Percentiles rank a stretch among this genome's conserved stretches.
phyloP scores from a whole-genome alignment of 2,113 vertebrate genomes.

The Crotalus horridus region DNA sequence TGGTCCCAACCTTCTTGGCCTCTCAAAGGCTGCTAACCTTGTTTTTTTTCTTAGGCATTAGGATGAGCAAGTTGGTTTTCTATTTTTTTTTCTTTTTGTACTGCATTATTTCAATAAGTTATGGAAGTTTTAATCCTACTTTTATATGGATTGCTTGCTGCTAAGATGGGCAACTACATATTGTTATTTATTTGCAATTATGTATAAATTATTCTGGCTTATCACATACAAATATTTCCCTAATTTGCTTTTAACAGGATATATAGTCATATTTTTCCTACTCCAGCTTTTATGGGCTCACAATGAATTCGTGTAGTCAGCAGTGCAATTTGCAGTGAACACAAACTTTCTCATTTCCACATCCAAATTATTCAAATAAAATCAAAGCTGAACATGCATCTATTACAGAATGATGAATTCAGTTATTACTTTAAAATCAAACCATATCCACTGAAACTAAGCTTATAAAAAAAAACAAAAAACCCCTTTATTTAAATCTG shows the following conservation, averaged over 20 bases:
- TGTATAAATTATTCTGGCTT: not conserved
- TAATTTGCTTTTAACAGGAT: constrained; percentile 25
- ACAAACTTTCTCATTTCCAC: constrained; percentile 19
- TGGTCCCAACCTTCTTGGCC: not conserved
- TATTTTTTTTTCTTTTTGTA: not conserved
- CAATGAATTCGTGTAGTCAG: constrained; percentile 47
- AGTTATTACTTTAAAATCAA: not conserved
- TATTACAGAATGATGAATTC: not conserved
- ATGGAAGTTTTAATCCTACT: not conserved
- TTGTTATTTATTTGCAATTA: not conserved
- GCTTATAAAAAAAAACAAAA: not conserved
- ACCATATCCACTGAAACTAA: not conserved
- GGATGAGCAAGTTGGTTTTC: not conserved
- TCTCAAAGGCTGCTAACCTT: not conserved
- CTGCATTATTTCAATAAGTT: not conserved
- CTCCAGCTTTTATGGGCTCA: constrained; percentile 8
- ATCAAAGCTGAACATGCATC: not conserved
- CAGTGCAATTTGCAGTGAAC: constrained; percentile 10
- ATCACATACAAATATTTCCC: constrained; percentile 10
- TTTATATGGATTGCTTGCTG: not conserved
- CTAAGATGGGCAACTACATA: not conserved
- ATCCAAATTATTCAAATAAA: constrained; percentile 14
- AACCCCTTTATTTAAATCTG: not conserved
- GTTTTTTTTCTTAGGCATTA: not conserved
- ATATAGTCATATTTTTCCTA: constrained; percentile 8